Percentiles rank a stretch among this genome's conserved stretches.
phyloP scores from a whole-genome alignment of 2,113 vertebrate species.

The Trogon melanurus region DNA sequence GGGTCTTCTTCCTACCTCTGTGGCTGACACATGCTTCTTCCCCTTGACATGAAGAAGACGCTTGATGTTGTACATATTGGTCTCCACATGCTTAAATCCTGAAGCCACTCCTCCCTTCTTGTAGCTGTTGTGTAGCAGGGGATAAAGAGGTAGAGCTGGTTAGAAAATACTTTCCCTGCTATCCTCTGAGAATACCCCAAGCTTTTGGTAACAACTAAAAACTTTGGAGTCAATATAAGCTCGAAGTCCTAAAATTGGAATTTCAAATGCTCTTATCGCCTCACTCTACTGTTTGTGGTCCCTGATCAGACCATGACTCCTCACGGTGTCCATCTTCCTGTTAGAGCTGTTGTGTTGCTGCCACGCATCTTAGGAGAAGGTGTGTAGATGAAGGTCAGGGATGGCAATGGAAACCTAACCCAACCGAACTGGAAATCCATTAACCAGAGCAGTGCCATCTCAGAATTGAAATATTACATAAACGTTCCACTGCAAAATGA shows the following conservation, averaged over 20 bases:
- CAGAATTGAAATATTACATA: neutral
- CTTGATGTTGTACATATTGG: slow-evolving; percentile 87
- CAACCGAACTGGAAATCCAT: neutral
- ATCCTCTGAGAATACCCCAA: neutral
- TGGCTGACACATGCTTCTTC: slow-evolving; percentile 84
- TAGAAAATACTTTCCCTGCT: neutral
- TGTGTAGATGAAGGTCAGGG: neutral
- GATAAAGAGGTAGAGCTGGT: neutral
- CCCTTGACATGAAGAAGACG: slow-evolving; percentile 89
- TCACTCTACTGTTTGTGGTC: neutral
- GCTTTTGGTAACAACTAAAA: neutral
- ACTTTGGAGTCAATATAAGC: neutral
- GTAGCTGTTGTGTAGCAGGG: slow-evolving; percentile 76
- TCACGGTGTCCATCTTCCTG: neutral
- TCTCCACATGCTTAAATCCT: slow-evolving; percentile 88
- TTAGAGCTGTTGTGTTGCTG: neutral
- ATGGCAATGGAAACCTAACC: neutral
- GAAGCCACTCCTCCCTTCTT: slow-evolving; percentile 91
- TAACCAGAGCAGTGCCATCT: neutral
- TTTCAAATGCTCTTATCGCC: neutral
- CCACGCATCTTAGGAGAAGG: neutral
- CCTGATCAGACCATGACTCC: neutral
- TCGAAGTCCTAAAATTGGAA: neutral
- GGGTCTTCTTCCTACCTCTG: slow-evolving; percentile 76
- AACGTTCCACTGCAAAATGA: neutral